Conservation (phyloP, 2,888 invertebrate species). For the Salticus scenicus region DNA sequence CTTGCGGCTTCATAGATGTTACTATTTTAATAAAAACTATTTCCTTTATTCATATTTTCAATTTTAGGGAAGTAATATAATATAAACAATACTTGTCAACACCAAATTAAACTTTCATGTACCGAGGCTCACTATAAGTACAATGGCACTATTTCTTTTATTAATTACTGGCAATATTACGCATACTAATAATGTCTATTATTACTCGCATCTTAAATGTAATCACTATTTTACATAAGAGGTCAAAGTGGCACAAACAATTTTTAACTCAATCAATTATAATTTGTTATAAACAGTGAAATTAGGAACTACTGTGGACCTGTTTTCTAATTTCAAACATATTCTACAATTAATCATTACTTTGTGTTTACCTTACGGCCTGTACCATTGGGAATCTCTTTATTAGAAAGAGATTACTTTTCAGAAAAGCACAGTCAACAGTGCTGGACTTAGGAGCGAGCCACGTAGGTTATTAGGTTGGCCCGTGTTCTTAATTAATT, state of each 20-base stretch:
- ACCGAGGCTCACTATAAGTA: no score
- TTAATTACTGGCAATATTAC: neutral
- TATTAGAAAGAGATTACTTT: slow-evolving; percentile 7
- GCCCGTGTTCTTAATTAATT: slow-evolving; percentile 2
- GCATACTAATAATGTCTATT: neutral
- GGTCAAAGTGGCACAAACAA: slow-evolving; percentile 7
- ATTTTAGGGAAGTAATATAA: no score
- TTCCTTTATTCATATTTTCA: no score
- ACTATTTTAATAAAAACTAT: no score
- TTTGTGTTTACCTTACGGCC: slow-evolving; percentile 2
- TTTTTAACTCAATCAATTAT: slow-evolving; percentile 10
- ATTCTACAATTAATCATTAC: slow-evolving; percentile 17
- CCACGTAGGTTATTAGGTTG: neutral
- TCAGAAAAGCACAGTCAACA: slow-evolving; percentile 9
- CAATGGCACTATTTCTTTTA: neutral
- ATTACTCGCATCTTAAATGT: neutral
- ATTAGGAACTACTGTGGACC: neutral
- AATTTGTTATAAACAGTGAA: neutral
- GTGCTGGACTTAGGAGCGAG: neutral
- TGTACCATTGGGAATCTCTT: slow-evolving; percentile 6
- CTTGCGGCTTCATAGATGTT: no score
- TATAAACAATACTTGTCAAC: no score
- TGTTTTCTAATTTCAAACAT: slow-evolving; percentile 9
- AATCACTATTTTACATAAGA: neutral
- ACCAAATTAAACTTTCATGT: no score